Evolutionary conservation across 2,888 invertebrate species (phyloP).

Genomic region (Arenicola marina): DNA sequence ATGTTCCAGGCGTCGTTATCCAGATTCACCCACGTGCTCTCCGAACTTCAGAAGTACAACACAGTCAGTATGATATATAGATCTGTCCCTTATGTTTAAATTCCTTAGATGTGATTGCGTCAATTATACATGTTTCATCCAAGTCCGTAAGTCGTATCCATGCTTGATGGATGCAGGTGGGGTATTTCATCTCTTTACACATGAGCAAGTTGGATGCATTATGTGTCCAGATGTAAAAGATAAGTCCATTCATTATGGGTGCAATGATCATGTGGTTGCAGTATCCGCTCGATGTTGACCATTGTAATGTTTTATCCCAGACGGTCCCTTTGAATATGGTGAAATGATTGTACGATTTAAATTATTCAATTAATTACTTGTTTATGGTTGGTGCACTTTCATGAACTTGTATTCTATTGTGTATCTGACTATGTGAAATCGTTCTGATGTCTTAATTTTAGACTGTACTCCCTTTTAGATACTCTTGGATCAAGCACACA

Average conservation of each 20-base stretch:
- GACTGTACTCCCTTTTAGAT: conserved; percentile 63
- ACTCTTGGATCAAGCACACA: conserved; percentile 86
- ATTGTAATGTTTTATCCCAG: background rate
- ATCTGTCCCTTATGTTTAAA: background rate
- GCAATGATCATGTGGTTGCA: too few species aligned
- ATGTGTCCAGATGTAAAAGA: too few species aligned
- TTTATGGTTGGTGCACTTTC: background rate
- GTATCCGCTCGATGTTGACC: too few species aligned
- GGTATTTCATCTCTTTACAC: too few species aligned
- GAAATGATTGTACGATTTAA: background rate
- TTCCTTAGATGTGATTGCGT: background rate
- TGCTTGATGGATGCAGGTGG: too few species aligned
- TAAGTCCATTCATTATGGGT: too few species aligned
- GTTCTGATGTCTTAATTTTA: background rate
- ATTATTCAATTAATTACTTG: background rate
- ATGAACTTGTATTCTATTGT: background rate
- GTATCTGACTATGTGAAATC: background rate
- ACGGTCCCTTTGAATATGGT: background rate
- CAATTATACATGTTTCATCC: background rate
- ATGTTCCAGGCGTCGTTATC: conserved; percentile 71
- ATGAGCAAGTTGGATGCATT: too few species aligned
- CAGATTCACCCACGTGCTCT: conserved; percentile 77
- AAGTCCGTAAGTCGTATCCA: background rate
- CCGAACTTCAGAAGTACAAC: conserved; percentile 93
- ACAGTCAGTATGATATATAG: conserved; percentile 63